Conservation (phyloP, 2,797 vertebrate genomes). For the Podargus strigoides region DNA sequence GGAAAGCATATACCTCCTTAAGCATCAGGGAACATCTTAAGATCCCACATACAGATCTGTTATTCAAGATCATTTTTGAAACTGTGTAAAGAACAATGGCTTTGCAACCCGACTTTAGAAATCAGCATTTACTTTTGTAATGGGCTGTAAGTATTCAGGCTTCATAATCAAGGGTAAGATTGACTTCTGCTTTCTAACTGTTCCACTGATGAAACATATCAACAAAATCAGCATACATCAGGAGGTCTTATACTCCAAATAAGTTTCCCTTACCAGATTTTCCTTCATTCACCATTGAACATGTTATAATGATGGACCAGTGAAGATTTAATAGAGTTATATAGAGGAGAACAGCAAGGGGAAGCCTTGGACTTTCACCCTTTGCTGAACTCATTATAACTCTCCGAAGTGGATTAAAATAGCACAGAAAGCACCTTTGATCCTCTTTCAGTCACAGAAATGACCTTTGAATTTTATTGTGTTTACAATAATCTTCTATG, state of each 20-base stretch:
- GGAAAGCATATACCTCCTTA: neutral
- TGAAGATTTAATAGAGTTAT: neutral
- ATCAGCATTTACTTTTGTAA: neutral
- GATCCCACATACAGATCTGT: neutral
- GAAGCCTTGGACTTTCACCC: conserved; percentile 3
- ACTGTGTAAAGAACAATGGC: neutral
- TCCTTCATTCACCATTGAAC: conserved; percentile 43
- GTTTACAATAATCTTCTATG: conserved; percentile 40
- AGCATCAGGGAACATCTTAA: neutral
- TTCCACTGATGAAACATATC: conserved; percentile 22
- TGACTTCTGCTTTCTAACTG: conserved; percentile 32
- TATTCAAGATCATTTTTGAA: neutral
- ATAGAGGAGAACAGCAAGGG: neutral
- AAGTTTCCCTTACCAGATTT: conserved; percentile 9
- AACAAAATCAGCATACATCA: conserved; percentile 55
- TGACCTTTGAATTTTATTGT: conserved; percentile 45
- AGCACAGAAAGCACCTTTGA: conserved; percentile 12
- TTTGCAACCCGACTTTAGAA: neutral
- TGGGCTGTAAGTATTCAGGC: neutral
- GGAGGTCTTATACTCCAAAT: neutral
- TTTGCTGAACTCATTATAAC: neutral
- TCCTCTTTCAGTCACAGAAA: neutral
- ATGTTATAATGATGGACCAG: neutral
- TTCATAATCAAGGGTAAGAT: neutral
- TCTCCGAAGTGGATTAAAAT: conserved; percentile 30